phyloP scores from a whole-genome alignment of 2,113 vertebrate genomes.

The Sapajus apella region DNA sequence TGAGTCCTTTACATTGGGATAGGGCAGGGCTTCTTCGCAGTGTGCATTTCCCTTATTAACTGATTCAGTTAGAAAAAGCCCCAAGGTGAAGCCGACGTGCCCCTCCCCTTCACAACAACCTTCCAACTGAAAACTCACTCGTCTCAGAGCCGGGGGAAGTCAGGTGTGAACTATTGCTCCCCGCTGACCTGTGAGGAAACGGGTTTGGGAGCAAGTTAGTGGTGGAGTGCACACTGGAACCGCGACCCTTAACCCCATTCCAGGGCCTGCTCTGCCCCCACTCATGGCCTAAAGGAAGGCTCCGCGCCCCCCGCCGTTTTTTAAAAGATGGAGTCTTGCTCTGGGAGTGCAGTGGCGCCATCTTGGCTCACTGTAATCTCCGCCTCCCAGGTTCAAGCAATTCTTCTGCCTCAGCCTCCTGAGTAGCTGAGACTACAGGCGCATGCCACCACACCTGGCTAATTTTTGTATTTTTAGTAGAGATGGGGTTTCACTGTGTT shows the following conservation, averaged over 20 bases:
- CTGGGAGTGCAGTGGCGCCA: too few species aligned
- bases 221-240: not conserved
- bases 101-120: not conserved
- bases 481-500: too few species aligned
- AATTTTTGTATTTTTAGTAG: too few species aligned
- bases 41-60: not conserved
- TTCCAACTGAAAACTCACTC: not conserved
- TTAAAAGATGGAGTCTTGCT: too few species aligned
- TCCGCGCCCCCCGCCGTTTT: too few species aligned
- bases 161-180: not conserved
- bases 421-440: too few species aligned
- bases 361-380: too few species aligned
- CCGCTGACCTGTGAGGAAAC: not conserved
- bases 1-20: not conserved
- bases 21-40: not conserved
- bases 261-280: not conserved
- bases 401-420: too few species aligned
- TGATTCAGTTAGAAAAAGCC: not conserved
- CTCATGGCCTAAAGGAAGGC: not conserved
- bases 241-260: too few species aligned
- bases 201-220: not conserved
- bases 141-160: not conserved
- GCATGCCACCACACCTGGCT: too few species aligned
- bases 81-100: rapidly evolving
- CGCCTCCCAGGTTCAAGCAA: too few species aligned